Evolutionary conservation across 92 coral and sea anemone species (phyloP).

Genomic region (Isaurus tuberculatus): DNA sequence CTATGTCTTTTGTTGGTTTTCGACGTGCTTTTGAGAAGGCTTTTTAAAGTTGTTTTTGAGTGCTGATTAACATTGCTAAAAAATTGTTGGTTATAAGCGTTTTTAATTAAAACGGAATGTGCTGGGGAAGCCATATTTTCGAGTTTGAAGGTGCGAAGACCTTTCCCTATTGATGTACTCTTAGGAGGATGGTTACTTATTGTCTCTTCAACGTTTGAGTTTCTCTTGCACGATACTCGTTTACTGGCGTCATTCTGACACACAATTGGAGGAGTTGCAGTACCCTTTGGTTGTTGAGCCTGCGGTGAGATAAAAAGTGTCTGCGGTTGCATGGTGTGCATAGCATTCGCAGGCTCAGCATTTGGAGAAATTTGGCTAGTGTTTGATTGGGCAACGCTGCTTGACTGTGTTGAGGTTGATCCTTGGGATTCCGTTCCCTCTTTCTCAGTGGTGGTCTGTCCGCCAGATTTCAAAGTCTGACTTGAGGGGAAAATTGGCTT

Average conservation of each 20-base stretch:
- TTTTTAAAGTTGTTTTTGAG: background rate
- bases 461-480: constrained; percentile 10
- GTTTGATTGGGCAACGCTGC: constrained; percentile 12
- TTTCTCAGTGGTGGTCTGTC: constrained; percentile 38
- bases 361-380: background rate
- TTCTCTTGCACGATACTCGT: constrained; percentile 32
- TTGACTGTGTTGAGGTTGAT: constrained; percentile 1
- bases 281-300: constrained; percentile 8
- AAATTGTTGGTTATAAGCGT: background rate
- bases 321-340: constrained; percentile 35
- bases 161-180: background rate
- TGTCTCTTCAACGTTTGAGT: constrained; percentile 1
- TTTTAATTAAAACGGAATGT: background rate
- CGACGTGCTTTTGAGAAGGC: background rate
- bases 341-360: constrained; percentile 25
- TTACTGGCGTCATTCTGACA: constrained; percentile 33
- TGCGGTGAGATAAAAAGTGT: constrained; percentile 45
- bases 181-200: background rate
- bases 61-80: background rate
- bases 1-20: constrained; percentile 10
- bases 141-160: background rate
- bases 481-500: background rate
- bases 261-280: background rate
- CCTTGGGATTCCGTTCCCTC: constrained; percentile 32
- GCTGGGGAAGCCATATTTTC: background rate